Conservation (phyloP, 2,888 invertebrate genomes). For the Trichopoda pennipes region DNA sequence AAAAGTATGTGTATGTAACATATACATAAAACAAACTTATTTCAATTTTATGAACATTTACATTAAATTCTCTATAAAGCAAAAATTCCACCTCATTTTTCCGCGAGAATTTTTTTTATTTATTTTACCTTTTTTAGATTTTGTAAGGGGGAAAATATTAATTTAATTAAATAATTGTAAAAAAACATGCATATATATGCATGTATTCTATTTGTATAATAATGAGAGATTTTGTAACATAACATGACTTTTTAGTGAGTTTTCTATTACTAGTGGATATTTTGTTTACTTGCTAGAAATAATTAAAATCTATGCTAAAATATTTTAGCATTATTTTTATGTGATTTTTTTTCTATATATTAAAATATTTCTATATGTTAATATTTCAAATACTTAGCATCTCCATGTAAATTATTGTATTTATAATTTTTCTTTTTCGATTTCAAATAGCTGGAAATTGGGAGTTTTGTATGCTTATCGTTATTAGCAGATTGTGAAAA, state of each 20-base stretch:
- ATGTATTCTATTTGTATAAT: neutral
- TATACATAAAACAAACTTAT: slow-evolving; percentile 6
- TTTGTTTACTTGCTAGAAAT: neutral
- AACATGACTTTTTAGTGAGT: neutral
- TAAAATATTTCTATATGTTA: no score
- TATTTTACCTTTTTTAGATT: slow-evolving; percentile 6
- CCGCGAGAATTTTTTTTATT: neutral
- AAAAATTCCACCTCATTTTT: slow-evolving; percentile 20
- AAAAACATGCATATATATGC: neutral
- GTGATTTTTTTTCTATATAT: no score
- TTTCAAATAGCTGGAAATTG: no score
- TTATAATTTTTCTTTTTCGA: no score
- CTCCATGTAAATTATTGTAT: no score
- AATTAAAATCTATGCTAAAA: neutral
- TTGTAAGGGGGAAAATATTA: slow-evolving; percentile 34
- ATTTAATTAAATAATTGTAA: slow-evolving; percentile 61
- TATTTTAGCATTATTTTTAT: no score
- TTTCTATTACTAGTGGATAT: neutral
- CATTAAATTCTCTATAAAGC: slow-evolving; percentile 19
- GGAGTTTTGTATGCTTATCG: no score
- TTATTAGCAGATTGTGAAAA: no score
- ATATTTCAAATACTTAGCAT: no score
- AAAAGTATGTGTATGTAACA: no score
- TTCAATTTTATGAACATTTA: slow-evolving; percentile 28
- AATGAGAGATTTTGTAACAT: slow-evolving; percentile 10